These are phyloP conservation scores for Oreortyx pictus DNA, from an alignment of 2,797 vertebrate species.

Conservation along the genomic window DNA sequence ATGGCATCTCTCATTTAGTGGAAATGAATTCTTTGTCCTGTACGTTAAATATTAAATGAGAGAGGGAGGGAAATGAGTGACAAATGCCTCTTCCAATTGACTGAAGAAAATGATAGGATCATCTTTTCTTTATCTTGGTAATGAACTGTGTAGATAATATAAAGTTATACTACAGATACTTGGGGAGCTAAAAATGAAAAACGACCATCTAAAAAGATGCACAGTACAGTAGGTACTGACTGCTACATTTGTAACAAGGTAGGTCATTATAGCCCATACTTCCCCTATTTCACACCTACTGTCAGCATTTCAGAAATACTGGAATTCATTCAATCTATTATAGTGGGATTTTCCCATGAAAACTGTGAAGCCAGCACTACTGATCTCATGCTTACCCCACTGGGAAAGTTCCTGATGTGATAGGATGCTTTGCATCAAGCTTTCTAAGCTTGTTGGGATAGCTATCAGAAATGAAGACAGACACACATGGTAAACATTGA, in stretches of 20 bases:
- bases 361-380: background rate
- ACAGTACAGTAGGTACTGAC: background rate
- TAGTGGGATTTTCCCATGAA: background rate
- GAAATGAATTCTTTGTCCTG: background rate
- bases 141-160: background rate
- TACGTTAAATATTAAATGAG: background rate
- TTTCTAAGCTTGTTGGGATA: background rate
- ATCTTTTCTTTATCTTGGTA: background rate
- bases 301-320: background rate
- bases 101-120: background rate
- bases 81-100: background rate
- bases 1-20: constrained; percentile 50
- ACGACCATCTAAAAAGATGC: background rate
- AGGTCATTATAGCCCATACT: background rate
- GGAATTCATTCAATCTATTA: background rate
- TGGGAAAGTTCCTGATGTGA: background rate
- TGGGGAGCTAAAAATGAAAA: background rate
- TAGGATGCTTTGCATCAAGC: background rate
- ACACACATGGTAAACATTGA: background rate
- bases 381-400: background rate
- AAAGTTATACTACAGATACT: background rate
- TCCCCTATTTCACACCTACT: background rate
- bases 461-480: background rate
- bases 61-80: background rate
- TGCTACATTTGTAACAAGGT: background rate